Conservation (phyloP, 2,888 invertebrate species). For the Mythimna lalbum region DNA sequence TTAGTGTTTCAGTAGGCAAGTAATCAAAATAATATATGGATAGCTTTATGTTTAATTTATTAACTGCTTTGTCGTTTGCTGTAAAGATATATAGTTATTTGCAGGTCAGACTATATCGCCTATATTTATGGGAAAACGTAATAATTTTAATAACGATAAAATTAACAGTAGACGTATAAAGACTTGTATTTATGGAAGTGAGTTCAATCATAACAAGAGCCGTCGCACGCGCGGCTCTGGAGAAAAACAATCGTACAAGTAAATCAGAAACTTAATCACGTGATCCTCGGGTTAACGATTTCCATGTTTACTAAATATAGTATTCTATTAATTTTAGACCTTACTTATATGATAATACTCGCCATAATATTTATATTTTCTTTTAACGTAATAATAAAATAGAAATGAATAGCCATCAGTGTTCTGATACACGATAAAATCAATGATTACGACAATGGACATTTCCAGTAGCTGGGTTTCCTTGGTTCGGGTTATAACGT, state of each 20-base stretch:
- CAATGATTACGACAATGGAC: background rate
- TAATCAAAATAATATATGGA: slow-evolving; percentile 55
- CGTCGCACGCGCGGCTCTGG: background rate
- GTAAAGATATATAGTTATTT: slow-evolving; percentile 13
- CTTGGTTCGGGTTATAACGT: slow-evolving; percentile 54
- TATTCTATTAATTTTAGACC: slow-evolving; percentile 15
- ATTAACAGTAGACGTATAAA: slow-evolving; percentile 8
- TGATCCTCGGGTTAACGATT: slow-evolving; percentile 3
- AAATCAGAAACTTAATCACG: slow-evolving; percentile 31
- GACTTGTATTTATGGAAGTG: slow-evolving; percentile 2
- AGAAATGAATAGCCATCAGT: background rate
- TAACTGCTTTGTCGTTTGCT: slow-evolving; percentile 37
- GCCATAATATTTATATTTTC: background rate
- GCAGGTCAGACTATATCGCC: background rate
- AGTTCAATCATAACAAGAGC: slow-evolving; percentile 29
- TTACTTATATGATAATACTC: background rate
- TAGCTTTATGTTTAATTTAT: slow-evolving; percentile 46
- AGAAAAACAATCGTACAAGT: slow-evolving; percentile 23
- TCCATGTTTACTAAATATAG: slow-evolving; percentile 17
- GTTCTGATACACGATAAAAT: slow-evolving; percentile 3
- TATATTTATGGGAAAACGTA: slow-evolving; percentile 11
- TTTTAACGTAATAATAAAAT: slow-evolving; percentile 3
- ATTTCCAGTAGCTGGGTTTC: slow-evolving; percentile 60
- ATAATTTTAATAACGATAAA: slow-evolving; percentile 15
- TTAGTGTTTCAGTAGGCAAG: slow-evolving; percentile 50